Conservation (phyloP, 2,888 invertebrate genomes). For the Malthinus flaveolus region DNA sequence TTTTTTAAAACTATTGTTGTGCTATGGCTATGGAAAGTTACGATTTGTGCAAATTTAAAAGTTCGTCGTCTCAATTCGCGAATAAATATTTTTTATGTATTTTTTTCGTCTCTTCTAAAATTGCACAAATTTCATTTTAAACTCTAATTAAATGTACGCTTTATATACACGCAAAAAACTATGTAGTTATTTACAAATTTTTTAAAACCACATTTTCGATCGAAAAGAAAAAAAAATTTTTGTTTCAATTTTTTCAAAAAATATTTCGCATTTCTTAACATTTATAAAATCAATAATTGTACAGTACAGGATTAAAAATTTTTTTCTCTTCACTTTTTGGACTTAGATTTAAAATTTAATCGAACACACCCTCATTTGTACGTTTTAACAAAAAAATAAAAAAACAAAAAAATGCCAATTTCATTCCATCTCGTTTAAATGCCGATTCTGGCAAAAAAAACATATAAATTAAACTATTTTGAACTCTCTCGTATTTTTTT, state of each 20-base stretch:
- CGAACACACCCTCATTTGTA: conserved; percentile 23
- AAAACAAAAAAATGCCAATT: conserved; percentile 23
- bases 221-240: not conserved
- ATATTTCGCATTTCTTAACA: not conserved
- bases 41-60: conserved; percentile 9
- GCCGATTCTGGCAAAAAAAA: conserved; percentile 27
- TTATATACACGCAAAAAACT: conserved; percentile 27
- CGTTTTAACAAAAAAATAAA: conserved; percentile 21
- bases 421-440: conserved; percentile 22
- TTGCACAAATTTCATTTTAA: conserved; percentile 4
- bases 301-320: conserved; percentile 10
- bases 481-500: conserved; percentile 10
- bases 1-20: conserved; percentile 36
- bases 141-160: conserved; percentile 11
- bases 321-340: conserved; percentile 2
- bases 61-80: no score
- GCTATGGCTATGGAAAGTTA: conserved; percentile 45
- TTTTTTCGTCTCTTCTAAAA: not conserved
- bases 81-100: no score
- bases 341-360: not conserved
- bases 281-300: conserved; percentile 1
- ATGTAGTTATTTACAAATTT: conserved; percentile 5
- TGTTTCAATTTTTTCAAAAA: not conserved
- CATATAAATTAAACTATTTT: conserved; percentile 21
- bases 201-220: conserved; percentile 8